A percentile compares a stretch with the other conserved stretches of the same genome.
These are phyloP conservation scores for Nomada ferruginata DNA, from an alignment of 2,888 invertebrate species.

Conservation along the genomic window DNA sequence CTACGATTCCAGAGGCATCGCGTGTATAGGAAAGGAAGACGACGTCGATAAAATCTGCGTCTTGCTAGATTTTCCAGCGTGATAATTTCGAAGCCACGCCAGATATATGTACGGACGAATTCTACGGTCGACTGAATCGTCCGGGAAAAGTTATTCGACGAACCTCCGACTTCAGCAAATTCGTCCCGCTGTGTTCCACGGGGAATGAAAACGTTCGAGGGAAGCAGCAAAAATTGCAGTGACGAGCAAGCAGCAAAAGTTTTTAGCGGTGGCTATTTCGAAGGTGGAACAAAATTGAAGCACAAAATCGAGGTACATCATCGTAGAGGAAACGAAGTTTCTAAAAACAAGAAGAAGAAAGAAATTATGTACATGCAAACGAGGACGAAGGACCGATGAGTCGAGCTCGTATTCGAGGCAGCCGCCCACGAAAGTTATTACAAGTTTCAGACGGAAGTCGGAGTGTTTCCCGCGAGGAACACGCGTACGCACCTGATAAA, in stretches of 20 bases:
- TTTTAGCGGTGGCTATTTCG: not conserved
- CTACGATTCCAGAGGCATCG: conserved; percentile 26
- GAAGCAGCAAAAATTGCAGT: too few species aligned
- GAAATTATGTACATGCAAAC: not conserved
- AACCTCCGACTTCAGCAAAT: not conserved
- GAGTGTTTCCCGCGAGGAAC: not conserved
- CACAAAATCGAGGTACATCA: too few species aligned
- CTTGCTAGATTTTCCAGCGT: conserved; percentile 39
- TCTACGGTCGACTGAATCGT: conserved; percentile 1
- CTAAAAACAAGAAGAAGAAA: not conserved
- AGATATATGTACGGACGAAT: conserved; percentile 13
- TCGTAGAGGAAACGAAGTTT: too few species aligned
- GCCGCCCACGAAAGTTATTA: not conserved
- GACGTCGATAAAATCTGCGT: conserved; percentile 14
- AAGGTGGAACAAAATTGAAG: too few species aligned
- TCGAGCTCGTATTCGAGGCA: not conserved
- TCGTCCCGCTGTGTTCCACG: too few species aligned
- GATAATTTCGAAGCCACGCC: conserved; percentile 25
- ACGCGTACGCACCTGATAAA: not conserved
- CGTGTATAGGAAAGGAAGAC: not conserved
- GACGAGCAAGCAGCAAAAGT: not conserved
- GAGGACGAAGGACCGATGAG: not conserved
- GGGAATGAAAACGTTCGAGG: too few species aligned
- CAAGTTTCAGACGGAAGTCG: not conserved
- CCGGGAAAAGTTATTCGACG: not conserved